Evolutionary conservation across 2,797 vertebrate genomes (phyloP), one percentile per base, ranked within the genome.

Genomic region (Aldrovandia affinis): DNA sequence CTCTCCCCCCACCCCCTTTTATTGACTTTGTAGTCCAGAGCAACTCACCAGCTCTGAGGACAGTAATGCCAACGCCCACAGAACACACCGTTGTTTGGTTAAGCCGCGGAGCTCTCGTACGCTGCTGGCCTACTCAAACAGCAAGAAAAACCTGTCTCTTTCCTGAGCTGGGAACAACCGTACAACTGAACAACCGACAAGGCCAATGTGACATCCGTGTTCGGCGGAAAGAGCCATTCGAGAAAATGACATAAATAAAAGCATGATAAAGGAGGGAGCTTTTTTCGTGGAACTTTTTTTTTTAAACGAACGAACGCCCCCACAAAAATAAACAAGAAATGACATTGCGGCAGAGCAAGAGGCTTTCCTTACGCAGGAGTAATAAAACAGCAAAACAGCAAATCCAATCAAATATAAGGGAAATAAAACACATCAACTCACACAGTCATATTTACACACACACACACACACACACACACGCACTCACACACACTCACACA

Each of bases 11-110:
- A 36, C 1, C 61, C 15, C 25, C 55, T 42, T 10, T 30, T 79
- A 70, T 61, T 79, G 50, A 78, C 83, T 83, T 20, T 77, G 73
- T 47, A 63, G 83, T 79, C 47, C 57, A 52, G 39, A 63, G 83
- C 42, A 83, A 83, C 83, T 52, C 42, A 9, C 0, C 55, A 36
- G 28, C 83, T n/a, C n/a, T n/a, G n/a, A n/a, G n/a, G n/a, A 83
- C 44, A 83, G 44, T 18, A 42, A 30, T 65, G 47, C 20, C 55
- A 78, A 61, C 44, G 42, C 10, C 42, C n/a, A 18, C 22, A 75
- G 36, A 75, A 44, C 39, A n/a, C 70, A 44, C 36, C 36, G 44
- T 15, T 84, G 59, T 81, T 65, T 55, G 50, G 52, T 44, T 28
- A 65, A 68, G 83, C 39, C 57, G n/a, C 63, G 39, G 14, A 39